Conservation (phyloP, 2,888 invertebrate genomes). For the Bimastos eiseni region DNA sequence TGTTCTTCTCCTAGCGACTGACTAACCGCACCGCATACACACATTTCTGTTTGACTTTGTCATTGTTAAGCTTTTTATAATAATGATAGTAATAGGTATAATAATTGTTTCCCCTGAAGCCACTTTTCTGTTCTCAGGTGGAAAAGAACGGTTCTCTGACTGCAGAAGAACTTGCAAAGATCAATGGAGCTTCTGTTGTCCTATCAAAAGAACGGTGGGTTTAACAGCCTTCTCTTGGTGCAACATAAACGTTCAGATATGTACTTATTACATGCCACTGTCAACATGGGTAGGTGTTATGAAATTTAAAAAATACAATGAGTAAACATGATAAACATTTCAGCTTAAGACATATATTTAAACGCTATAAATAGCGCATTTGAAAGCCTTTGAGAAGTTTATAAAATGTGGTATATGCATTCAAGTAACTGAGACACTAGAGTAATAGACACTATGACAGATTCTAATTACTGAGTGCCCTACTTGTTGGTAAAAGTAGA, state of each 20-base stretch:
- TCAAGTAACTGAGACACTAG: neutral
- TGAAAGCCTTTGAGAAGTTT: too few species aligned
- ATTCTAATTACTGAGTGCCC: neutral
- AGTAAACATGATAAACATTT: neutral
- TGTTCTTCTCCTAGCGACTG: too few species aligned
- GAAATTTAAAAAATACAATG: neutral
- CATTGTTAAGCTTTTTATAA: neutral
- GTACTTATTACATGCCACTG: neutral
- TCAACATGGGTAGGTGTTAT: neutral
- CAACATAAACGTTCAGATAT: neutral
- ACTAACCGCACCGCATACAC: too few species aligned
- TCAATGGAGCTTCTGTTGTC: slow-evolving; percentile 81
- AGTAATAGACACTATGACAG: neutral
- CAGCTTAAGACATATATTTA: too few species aligned
- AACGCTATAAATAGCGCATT: too few species aligned
- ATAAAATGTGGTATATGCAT: too few species aligned
- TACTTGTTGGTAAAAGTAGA: neutral
- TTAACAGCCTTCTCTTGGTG: neutral
- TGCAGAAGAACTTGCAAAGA: slow-evolving; percentile 83
- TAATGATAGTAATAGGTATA: neutral
- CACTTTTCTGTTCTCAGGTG: slow-evolving; percentile 55
- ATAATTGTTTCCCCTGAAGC: neutral
- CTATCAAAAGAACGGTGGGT: slow-evolving; percentile 80
- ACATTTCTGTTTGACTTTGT: too few species aligned
- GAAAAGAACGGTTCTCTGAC: slow-evolving; percentile 72